phyloP scores from a whole-genome alignment of 1,140 invertebrate genomes.

The Cydia pomonella region DNA sequence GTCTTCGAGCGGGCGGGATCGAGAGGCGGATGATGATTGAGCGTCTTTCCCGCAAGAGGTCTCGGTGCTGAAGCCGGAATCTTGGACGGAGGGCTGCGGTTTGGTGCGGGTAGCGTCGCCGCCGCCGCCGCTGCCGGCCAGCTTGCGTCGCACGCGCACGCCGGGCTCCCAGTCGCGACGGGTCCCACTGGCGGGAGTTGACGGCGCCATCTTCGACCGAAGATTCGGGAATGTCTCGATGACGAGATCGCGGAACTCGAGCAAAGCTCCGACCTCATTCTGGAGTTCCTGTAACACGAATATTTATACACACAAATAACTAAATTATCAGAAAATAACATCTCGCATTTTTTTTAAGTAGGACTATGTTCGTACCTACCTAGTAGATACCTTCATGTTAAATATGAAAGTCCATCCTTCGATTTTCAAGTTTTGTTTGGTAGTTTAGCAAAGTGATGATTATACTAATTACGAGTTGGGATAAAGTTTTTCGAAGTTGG shows the following conservation, averaged over 20 bases:
- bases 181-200: slow-evolving; percentile 72
- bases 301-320: background rate
- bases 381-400: background rate
- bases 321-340: background rate
- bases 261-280: slow-evolving; percentile 93
- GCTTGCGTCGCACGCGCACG: slow-evolving; percentile 87
- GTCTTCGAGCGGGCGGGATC: slow-evolving; percentile 83
- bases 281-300: slow-evolving; percentile 87
- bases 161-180: slow-evolving; percentile 88
- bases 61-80: slow-evolving; percentile 92
- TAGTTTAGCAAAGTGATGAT: background rate
- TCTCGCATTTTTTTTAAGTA: too few relatives aligned
- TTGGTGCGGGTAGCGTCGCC: slow-evolving; percentile 82
- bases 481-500: background rate
- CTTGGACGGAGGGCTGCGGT: slow-evolving; percentile 87
- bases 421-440: background rate
- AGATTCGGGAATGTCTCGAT: slow-evolving; percentile 95
- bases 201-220: slow-evolving; percentile 86
- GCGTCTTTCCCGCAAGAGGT: slow-evolving; percentile 89
- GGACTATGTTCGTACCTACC: background rate
- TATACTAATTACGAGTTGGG: background rate
- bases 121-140: slow-evolving; percentile 82
- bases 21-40: slow-evolving; percentile 81
- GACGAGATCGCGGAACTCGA: slow-evolving; percentile 94
- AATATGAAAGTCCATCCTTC: background rate